Conservation (phyloP, 2,888 invertebrate genomes). For the Hipparchia semele region DNA sequence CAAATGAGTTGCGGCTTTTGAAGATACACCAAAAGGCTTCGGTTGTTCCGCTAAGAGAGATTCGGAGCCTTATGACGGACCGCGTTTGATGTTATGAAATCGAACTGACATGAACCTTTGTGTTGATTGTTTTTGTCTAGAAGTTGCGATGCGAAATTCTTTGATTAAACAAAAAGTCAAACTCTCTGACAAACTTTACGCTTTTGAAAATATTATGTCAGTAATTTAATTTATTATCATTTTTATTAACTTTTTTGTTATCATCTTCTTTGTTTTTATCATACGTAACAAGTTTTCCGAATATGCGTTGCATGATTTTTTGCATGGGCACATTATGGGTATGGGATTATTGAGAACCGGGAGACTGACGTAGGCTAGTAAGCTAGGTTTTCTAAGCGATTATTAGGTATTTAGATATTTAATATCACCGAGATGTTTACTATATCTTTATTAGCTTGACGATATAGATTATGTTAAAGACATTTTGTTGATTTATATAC, state of each 20-base stretch:
- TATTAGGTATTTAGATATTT: too few relatives aligned
- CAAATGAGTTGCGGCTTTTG: slow-evolving; percentile 47
- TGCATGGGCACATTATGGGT: too few relatives aligned
- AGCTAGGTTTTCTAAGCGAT: too few relatives aligned
- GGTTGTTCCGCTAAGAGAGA: slow-evolving; percentile 71
- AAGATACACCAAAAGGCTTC: slow-evolving; percentile 37
- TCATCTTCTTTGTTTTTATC: slow-evolving; percentile 10
- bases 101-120: slow-evolving; percentile 69
- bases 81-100: slow-evolving; percentile 71
- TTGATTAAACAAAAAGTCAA: slow-evolving; percentile 13
- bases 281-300: not conserved
- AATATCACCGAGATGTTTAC: too few relatives aligned
- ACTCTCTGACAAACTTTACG: not conserved
- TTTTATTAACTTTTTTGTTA: not conserved
- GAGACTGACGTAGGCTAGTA: too few relatives aligned
- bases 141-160: slow-evolving; percentile 37
- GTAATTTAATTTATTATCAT: not conserved
- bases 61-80: slow-evolving; percentile 77
- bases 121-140: slow-evolving; percentile 51
- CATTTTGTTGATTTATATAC: too few relatives aligned
- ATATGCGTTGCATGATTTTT: too few relatives aligned
- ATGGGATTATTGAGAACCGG: too few relatives aligned
- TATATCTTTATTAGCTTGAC: too few relatives aligned
- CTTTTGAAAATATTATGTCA: not conserved
- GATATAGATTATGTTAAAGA: too few relatives aligned